Percentiles rank a stretch among this genome's conserved stretches.
phyloP scores from a whole-genome alignment of 35 echinoderm and acorn worm genomes.

The Nesometra sesokonis region DNA sequence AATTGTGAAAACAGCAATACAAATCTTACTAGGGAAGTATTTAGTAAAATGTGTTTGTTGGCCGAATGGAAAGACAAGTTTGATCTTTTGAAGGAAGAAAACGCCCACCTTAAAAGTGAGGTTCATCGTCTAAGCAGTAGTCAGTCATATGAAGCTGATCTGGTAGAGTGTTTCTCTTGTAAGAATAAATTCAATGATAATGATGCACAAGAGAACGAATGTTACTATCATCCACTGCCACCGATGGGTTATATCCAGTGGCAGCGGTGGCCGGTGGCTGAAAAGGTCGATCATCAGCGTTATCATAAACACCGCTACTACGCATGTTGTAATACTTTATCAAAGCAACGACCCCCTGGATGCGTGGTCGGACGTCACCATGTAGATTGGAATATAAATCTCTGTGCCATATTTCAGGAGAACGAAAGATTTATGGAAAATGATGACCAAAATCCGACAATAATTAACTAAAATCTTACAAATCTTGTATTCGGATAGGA shows the following conservation, averaged over 20 bases:
- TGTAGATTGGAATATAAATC: constrained; percentile 23
- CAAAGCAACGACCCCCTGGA: constrained; percentile 25
- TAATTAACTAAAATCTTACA: not conserved
- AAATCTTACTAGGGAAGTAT: not conserved
- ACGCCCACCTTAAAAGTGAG: not conserved
- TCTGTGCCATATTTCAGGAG: not conserved
- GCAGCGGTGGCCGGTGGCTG: constrained; percentile 14
- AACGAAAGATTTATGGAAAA: not conserved
- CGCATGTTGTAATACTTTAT: constrained; percentile 41
- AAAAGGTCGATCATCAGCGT: not conserved
- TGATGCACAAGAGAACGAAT: not conserved
- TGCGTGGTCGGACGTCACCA: constrained; percentile 37
- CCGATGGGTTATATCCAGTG: constrained; percentile 26
- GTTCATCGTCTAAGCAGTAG: not conserved
- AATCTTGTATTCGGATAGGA: not conserved
- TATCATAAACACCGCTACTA: constrained; percentile 25
- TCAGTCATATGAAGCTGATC: not conserved
- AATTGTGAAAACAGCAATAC: not conserved
- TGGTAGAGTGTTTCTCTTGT: not conserved
- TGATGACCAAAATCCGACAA: not conserved
- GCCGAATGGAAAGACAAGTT: not conserved
- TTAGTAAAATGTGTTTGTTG: not conserved
- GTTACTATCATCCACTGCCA: constrained; percentile 41
- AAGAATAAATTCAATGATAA: not conserved
- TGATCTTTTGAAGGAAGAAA: not conserved